A percentile compares a stretch with the other conserved stretches of the same genome.
These are phyloP conservation scores for Pogoniulus pusillus DNA, from an alignment of 2,797 vertebrate genomes.

Conservation along the genomic window DNA sequence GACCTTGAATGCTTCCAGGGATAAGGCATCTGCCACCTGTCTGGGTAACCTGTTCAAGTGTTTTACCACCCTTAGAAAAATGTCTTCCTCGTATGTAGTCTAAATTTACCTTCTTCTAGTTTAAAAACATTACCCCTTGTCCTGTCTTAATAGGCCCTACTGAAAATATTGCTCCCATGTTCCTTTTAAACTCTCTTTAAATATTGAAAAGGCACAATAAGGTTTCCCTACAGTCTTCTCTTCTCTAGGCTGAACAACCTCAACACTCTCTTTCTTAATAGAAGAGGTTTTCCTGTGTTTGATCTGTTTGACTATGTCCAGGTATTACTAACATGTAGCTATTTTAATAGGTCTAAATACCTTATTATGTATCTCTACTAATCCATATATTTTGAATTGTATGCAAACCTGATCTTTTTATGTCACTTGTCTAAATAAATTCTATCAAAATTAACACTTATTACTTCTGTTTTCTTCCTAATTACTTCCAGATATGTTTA, in stretches of 20 bases:
- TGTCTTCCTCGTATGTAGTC: background rate
- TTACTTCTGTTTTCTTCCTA: background rate
- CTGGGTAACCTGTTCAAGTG: background rate
- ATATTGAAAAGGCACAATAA: background rate
- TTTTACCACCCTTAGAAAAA: background rate
- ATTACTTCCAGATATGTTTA: background rate
- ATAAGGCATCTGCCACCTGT: background rate
- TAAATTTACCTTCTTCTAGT: background rate
- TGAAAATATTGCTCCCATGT: background rate
- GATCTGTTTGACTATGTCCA: background rate
- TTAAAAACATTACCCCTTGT: background rate
- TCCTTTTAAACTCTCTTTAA: background rate
- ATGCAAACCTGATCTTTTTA: background rate
- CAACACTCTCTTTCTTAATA: background rate
- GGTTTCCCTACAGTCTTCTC: background rate
- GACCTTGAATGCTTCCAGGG: background rate
- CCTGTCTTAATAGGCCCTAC: background rate
- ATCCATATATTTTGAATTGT: background rate
- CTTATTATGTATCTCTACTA: background rate
- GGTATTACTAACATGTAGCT: background rate
- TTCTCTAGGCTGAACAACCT: too few species aligned
- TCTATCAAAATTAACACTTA: background rate
- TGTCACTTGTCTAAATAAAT: background rate
- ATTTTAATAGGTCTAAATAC: background rate
- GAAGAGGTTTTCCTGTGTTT: background rate